These are phyloP conservation scores for Mythimna impura DNA, from an alignment of 2,888 invertebrate species.

Conservation along the genomic window DNA sequence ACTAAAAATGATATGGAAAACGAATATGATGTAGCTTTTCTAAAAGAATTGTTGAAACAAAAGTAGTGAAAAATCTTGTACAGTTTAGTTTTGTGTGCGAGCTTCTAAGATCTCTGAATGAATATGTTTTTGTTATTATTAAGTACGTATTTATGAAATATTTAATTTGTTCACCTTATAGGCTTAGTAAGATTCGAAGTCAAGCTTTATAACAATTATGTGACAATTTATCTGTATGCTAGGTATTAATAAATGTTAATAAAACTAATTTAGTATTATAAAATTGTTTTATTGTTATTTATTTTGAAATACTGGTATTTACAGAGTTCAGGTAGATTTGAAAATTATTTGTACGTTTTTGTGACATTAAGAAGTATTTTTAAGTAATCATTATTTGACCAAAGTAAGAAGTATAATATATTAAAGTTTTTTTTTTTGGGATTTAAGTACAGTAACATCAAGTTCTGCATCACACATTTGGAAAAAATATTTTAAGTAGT, in stretches of 20 bases:
- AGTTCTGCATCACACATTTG: constrained; percentile 7
- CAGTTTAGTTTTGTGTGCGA: constrained; percentile 1
- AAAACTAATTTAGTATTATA: constrained; percentile 29
- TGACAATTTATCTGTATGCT: constrained; percentile 39
- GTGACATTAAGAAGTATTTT: not conserved
- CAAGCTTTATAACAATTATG: constrained; percentile 43
- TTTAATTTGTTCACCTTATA: constrained; percentile 22
- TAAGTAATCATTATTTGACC: not conserved
- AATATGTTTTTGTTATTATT: constrained; percentile 14
- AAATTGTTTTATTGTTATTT: constrained; percentile 57
- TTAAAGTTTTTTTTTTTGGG: not conserved
- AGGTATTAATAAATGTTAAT: constrained; percentile 49
- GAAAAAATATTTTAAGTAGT: constrained; percentile 21
- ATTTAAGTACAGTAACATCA: not conserved
- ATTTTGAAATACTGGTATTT: constrained; percentile 56
- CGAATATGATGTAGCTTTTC: not conserved
- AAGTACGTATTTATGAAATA: constrained; percentile 16
- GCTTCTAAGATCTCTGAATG: constrained; percentile 37
- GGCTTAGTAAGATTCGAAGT: constrained; percentile 41
- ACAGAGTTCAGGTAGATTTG: constrained; percentile 26
- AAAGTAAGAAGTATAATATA: no score
- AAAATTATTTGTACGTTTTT: not conserved
- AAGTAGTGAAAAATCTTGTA: not conserved
- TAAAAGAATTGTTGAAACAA: not conserved
- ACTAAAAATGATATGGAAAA: not conserved